Evolutionary conservation across 2,888 invertebrate genomes (phyloP).

Genomic region (Drosophila paracracens): DNA sequence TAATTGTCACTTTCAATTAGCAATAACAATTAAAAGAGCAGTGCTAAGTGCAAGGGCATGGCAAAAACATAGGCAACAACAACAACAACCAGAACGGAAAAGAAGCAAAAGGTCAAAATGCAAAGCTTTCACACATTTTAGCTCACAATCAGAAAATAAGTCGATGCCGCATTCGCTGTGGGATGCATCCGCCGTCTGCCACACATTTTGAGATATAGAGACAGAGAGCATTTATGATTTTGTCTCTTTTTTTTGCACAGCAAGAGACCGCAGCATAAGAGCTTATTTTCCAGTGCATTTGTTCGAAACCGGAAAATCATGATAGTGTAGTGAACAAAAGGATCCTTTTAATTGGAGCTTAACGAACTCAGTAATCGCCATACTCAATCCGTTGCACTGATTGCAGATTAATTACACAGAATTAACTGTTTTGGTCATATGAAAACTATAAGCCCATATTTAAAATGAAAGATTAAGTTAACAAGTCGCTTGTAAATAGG

Average conservation of each 20-base stretch:
- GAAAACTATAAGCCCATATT: background rate
- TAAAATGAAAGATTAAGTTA: background rate
- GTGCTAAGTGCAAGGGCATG: conserved; percentile 1
- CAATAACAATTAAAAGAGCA: conserved; percentile 27
- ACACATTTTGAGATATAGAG: background rate
- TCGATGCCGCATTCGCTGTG: background rate
- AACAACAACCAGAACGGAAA: background rate
- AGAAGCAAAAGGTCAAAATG: conserved; percentile 58
- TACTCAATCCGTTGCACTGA: background rate
- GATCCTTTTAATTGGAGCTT: background rate
- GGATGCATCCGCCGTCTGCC: background rate
- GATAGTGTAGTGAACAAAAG: background rate
- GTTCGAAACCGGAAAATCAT: background rate
- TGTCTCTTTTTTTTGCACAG: background rate
- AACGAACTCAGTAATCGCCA: background rate
- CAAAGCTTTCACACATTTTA: conserved; percentile 12
- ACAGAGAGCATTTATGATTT: conserved; percentile 11
- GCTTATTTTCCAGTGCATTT: background rate
- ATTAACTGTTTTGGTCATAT: background rate
- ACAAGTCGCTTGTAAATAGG: background rate
- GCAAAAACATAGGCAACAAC: conserved; percentile 3
- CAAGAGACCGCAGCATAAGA: conserved; percentile 6
- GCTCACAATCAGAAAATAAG: conserved; percentile 19
- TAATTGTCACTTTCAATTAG: conserved; percentile 71
- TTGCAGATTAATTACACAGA: too few relatives aligned